These are phyloP conservation scores for Esox lucius DNA, from an alignment of 2,797 vertebrate species.

Conservation along the genomic window DNA sequence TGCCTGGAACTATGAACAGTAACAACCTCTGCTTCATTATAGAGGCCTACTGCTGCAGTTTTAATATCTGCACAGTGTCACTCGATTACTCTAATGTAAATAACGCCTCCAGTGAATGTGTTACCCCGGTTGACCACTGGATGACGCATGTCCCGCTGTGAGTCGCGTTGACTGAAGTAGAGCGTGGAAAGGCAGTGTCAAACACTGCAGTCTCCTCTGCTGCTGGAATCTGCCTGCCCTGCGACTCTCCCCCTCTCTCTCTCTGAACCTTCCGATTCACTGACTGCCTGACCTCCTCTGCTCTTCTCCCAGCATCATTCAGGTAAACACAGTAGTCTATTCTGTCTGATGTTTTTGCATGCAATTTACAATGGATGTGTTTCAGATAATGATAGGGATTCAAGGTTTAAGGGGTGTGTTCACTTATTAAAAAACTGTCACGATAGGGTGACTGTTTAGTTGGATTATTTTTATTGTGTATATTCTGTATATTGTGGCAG, in stretches of 20 bases:
- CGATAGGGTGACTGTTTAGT: neutral
- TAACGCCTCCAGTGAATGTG: neutral
- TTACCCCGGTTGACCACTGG: slow-evolving; percentile 43
- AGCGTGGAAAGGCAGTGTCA: slow-evolving; percentile 41
- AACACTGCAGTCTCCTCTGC: slow-evolving; percentile 66
- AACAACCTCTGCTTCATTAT: too few species aligned
- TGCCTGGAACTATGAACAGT: too few species aligned
- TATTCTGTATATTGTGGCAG: neutral
- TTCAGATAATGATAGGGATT: neutral
- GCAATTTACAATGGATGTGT: neutral
- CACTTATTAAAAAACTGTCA: neutral
- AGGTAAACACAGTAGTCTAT: slow-evolving; percentile 53
- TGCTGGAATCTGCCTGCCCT: slow-evolving; percentile 39
- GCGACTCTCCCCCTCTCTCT: slow-evolving; percentile 44
- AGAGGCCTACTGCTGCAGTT: too few species aligned
- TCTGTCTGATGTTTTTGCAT: neutral
- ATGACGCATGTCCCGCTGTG: slow-evolving; percentile 56
- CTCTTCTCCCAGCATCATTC: slow-evolving; percentile 37
- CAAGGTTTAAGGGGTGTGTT: neutral
- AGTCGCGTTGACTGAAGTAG: slow-evolving; percentile 37
- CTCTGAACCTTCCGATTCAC: slow-evolving; percentile 14
- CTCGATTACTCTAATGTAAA: neutral
- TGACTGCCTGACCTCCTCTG: slow-evolving; percentile 16
- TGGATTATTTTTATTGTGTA: neutral
- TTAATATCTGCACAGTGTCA: too few species aligned